Percentiles rank a stretch among this genome's conserved stretches.
phyloP scores from a whole-genome alignment of 2,888 invertebrate genomes.

The Anaspis maculata region DNA sequence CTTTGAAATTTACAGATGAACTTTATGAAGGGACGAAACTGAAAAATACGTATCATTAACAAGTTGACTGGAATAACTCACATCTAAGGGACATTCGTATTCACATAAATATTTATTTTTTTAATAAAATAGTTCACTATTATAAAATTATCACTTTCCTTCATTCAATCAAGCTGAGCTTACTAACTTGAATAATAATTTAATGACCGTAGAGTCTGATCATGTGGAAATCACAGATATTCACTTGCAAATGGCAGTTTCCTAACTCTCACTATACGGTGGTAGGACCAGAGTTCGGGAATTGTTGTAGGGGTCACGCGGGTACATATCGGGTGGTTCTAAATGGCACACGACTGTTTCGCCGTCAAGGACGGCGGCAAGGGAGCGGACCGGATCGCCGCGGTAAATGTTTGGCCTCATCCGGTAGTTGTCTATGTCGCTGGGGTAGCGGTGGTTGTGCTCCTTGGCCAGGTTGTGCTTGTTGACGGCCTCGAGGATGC shows the following conservation, averaged over 20 bases:
- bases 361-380: slow-evolving; percentile 76
- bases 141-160: slow-evolving; percentile 43
- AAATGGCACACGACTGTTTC: slow-evolving; percentile 81
- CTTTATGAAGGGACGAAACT: too few species aligned
- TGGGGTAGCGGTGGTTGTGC: slow-evolving; percentile 40
- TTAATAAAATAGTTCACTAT: slow-evolving; percentile 41
- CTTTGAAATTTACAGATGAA: too few species aligned
- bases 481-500: slow-evolving; percentile 34
- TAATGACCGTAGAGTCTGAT: slow-evolving; percentile 39
- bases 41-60: neutral
- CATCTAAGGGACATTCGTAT: slow-evolving; percentile 36
- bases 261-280: slow-evolving; percentile 56
- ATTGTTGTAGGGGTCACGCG: slow-evolving; percentile 43
- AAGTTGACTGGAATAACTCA: slow-evolving; percentile 38
- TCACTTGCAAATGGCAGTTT: slow-evolving; percentile 43
- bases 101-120: slow-evolving; percentile 32
- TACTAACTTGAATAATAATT: slow-evolving; percentile 31
- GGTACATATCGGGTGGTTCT: slow-evolving; percentile 56
- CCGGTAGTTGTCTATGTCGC: slow-evolving; percentile 47
- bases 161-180: slow-evolving; percentile 40
- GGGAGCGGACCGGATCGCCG: slow-evolving; percentile 51
- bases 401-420: slow-evolving; percentile 40
- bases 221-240: slow-evolving; percentile 45
- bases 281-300: slow-evolving; percentile 50
- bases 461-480: slow-evolving; percentile 41